phyloP scores from a whole-genome alignment of 2,797 vertebrate genomes.

The Cossypha dichroa region DNA sequence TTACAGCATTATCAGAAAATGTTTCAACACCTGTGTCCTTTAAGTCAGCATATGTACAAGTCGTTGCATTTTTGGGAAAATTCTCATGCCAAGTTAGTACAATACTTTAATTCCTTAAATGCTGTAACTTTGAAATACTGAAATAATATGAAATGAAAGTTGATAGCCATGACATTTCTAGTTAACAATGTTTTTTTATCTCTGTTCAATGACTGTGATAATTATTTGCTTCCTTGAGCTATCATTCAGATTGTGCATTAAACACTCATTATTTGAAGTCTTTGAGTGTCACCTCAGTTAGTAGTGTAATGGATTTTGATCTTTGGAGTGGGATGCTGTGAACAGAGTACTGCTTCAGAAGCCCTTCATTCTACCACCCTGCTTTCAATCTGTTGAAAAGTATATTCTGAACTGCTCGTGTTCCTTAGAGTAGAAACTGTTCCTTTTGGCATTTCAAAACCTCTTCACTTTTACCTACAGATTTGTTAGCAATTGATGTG shows the following conservation, averaged over 20 bases:
- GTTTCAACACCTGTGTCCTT: not conserved
- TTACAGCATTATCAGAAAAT: not conserved
- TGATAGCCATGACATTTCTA: not conserved
- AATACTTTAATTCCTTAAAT: not conserved
- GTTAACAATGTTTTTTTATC: not conserved
- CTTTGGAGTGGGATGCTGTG: not conserved
- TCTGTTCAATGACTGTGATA: not conserved
- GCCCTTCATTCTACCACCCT: not conserved
- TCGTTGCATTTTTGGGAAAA: not conserved
- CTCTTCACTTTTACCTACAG: not conserved
- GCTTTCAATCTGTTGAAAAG: not conserved
- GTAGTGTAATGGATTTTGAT: not conserved
- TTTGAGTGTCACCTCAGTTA: not conserved
- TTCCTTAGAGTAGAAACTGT: not conserved
- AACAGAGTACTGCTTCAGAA: not conserved
- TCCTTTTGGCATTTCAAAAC: not conserved
- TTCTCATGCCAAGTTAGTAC: not conserved
- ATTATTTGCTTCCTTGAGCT: not conserved
- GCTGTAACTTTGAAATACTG: not conserved
- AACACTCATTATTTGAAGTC: not conserved
- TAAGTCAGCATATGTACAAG: not conserved
- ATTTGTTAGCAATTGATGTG: not conserved
- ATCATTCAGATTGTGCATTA: not conserved
- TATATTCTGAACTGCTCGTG: not conserved
- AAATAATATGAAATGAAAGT: not conserved